Conservation (phyloP, 2,888 invertebrate species). For the Cacoxenus indagator region DNA sequence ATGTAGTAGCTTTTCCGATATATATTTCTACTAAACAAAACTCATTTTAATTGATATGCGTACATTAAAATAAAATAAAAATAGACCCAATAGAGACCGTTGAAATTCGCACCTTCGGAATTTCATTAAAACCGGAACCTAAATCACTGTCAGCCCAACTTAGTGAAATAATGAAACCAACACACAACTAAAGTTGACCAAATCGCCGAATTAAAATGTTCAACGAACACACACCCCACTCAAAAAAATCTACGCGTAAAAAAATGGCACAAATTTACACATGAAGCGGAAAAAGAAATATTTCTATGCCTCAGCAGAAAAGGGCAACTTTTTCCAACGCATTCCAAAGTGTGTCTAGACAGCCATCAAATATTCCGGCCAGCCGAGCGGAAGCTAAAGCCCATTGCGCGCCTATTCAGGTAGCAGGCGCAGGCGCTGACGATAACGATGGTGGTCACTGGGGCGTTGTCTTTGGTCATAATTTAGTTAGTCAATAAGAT, state of each 20-base stretch:
- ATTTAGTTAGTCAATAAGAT: background rate
- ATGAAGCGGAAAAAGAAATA: background rate
- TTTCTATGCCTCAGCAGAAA: background rate
- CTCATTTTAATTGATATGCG: background rate
- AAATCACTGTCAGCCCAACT: background rate
- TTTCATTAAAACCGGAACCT: constrained; percentile 15
- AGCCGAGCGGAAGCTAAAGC: background rate
- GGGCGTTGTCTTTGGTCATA: background rate
- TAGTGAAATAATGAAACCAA: background rate
- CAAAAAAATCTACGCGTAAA: background rate
- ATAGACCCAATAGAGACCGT: background rate
- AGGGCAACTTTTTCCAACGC: background rate
- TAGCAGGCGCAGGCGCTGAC: background rate
- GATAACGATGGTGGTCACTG: background rate
- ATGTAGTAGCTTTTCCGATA: too few species aligned
- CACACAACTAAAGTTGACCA: background rate
- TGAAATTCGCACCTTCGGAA: background rate
- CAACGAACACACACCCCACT: background rate
- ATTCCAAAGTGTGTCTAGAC: background rate
- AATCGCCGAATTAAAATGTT: background rate
- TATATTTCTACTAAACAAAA: too few species aligned
- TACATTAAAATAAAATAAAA: background rate
- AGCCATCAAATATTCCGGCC: constrained; percentile 16
- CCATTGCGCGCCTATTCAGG: background rate
- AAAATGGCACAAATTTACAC: background rate